Evolutionary conservation across 2,113 vertebrate species (phyloP), one percentile per base, ranked within the genome.

Genomic region (Meles meles): DNA sequence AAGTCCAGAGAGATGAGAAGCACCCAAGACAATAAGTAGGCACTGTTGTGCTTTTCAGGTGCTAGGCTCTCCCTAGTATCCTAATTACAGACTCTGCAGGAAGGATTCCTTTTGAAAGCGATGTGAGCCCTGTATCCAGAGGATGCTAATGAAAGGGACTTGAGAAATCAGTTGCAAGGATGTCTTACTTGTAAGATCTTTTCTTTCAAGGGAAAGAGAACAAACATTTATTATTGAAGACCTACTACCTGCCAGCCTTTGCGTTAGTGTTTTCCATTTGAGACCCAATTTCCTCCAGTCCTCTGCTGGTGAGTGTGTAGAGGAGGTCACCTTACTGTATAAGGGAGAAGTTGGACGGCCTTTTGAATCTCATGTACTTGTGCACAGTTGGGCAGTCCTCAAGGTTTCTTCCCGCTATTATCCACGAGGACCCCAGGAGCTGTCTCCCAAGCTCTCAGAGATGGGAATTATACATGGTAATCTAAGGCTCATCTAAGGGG

Each of bases 61-160:
- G 65, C 77, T 88, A 12, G 3, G 49, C 31, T 91, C 88, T 91
- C 91, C 82, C 65, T 63, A n/a, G 93, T 25, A 94, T 23, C 47
- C 95, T 97, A 96, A 98, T 97, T 95, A 93, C 37, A 83, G 90
- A 47, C 77, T 81, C 67, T 76, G 88, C 90, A 83, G 93, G 94
- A 97, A 87, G 90, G 90, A 96, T 97, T 97, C 93, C 88, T 81
- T 97, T 93, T 94, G 96, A 98, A 96, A 61, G 81, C 86, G 95
- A 96, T 72, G 69, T 59, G 65, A 90, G 27, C 20, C 77, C 55
- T 95, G 61, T 77, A 96, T 88, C 72, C 49, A 83, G 90, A 95
- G 84, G 65, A 93, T 71, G 37, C 82, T 97, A 93, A 97, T 65
- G 77, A 95, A 91, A 94, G 90, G 52, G 69, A 89, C 37, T 25